Conservation (phyloP, 2,888 invertebrate genomes). For the Endotricha flammealis region DNA sequence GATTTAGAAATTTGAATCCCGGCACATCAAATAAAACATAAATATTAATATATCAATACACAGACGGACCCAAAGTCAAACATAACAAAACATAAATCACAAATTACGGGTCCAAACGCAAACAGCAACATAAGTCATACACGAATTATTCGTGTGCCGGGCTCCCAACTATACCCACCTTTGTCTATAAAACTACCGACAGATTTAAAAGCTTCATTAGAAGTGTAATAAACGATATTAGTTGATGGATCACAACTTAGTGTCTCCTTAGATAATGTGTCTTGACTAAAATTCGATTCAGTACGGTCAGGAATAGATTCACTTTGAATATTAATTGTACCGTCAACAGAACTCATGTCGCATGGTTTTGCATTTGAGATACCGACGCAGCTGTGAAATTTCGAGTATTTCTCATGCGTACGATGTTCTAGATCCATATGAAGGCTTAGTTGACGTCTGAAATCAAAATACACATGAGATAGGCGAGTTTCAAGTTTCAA, state of each 20-base stretch:
- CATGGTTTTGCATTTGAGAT: slow-evolving; percentile 23
- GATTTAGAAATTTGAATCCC: too few relatives aligned
- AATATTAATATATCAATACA: too few relatives aligned
- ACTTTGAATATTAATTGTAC: background rate
- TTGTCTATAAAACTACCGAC: slow-evolving; percentile 25
- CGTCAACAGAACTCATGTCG: slow-evolving; percentile 10
- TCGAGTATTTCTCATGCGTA: slow-evolving; percentile 43
- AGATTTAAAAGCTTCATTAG: slow-evolving; percentile 40
- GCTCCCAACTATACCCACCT: slow-evolving; percentile 54
- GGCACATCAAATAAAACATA: too few relatives aligned
- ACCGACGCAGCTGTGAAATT: slow-evolving; percentile 50
- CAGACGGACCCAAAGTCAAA: background rate
- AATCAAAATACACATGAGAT: too few relatives aligned
- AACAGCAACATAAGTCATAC: slow-evolving; percentile 41
- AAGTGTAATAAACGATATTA: slow-evolving; percentile 49
- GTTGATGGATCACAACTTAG: slow-evolving; percentile 45
- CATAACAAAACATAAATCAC: background rate
- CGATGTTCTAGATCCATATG: slow-evolving; percentile 52
- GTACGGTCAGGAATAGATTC: background rate
- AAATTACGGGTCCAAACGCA: background rate
- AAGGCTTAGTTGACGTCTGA: slow-evolving; percentile 51
- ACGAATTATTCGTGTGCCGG: slow-evolving; percentile 55
- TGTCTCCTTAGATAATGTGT: slow-evolving; percentile 29
- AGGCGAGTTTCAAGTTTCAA: background rate
- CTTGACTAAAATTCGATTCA: slow-evolving; percentile 19